Evolutionary conservation across 2,888 invertebrate species (phyloP), one percentile per base, ranked within the genome.

Genomic region (Eudasyphora cyanicolor): DNA sequence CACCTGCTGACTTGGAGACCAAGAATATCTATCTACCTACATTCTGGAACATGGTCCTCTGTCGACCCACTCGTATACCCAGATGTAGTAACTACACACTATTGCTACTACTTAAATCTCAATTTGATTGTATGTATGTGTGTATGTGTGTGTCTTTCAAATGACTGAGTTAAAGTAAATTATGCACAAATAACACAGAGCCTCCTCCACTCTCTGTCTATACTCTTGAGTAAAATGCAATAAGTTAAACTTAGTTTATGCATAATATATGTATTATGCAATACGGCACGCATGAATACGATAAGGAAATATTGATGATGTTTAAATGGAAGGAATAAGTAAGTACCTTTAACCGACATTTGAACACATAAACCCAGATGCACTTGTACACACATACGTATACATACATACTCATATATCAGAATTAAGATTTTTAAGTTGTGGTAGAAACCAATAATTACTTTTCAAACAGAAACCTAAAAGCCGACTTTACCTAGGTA

Each of bases 231-330:
- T 3, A 19, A 69, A 69, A 2, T 69, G 69, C 69, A 49, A 69
- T 49, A 69, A 69, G 69, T 69, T 69, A 27, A 17, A 69, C 49
- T 69, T 49, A n/a, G 6, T n/a, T 69, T 29, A 49, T 49, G 29
- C 27, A 69, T 69, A 49, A 69, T 49, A 6, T n/a, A 69, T 69
- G 29, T 19, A 14, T 27, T 45, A 45, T 45, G n/a, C 45, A 45
- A n/a, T n/a, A 45, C 1, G n/a, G 45, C 6, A 45, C 12, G 45
- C 14, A 45, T 45, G 45, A 45, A 1, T 45, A 45, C 45, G 57
- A 57, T 57, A 10, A 24, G 12, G 24, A 57, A 24, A 27, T 57
- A 57, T 57, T 57, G 57, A 57, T 57, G 27, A 27, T 24, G 24
- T 57, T 57, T 14, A 45, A 45, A 12, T 14, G 45, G 2, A 45